Evolutionary conservation across 53 echinoderm and acorn worm genomes (phyloP).

Genomic region (Holothuria leucospilota): DNA sequence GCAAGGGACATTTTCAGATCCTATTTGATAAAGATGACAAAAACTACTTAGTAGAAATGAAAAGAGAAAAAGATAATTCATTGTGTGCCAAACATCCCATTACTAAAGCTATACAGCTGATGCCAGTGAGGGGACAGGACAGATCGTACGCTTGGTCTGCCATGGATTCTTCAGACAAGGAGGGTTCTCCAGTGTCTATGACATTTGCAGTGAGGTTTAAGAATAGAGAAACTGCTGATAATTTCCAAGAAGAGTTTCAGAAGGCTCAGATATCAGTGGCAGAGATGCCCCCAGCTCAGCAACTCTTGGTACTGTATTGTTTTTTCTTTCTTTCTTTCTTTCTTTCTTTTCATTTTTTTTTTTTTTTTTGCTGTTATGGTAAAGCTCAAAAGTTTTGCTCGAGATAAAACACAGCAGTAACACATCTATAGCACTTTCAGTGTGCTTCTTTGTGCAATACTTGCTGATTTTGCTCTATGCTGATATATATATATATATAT

Average conservation of each 20-base stretch:
- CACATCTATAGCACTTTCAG: no score
- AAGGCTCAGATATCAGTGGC: neutral
- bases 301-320: no score
- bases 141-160: neutral
- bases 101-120: neutral
- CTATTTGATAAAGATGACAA: neutral
- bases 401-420: no score
- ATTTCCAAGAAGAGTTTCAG: slow-evolving; percentile 14
- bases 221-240: neutral
- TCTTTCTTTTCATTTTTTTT: no score
- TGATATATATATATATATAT: no score
- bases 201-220: neutral
- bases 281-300: no score
- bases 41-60: neutral
- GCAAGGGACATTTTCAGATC: neutral
- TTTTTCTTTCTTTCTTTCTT: no score
- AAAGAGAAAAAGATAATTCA: neutral
- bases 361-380: no score
- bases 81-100: neutral
- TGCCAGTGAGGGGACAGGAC: slow-evolving; percentile 1
- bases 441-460: no score
- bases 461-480: no score
- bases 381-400: no score
- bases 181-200: neutral
- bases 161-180: neutral